Conservation (phyloP, 2,797 vertebrate genomes). For the Tenualosa ilisha region DNA sequence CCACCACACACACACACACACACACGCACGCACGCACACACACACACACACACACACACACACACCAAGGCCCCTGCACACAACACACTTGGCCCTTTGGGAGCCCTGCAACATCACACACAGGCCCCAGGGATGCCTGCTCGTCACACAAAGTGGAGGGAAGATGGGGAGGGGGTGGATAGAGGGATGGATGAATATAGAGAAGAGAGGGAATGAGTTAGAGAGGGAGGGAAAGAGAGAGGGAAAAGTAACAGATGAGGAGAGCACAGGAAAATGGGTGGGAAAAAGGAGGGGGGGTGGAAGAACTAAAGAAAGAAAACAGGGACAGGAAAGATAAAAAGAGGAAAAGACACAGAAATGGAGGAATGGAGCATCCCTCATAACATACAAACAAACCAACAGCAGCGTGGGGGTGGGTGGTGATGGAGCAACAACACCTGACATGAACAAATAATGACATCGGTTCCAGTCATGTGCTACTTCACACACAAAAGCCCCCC, state of each 20-base stretch:
- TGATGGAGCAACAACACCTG: conserved; percentile 48
- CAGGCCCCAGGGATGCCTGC: conserved; percentile 23
- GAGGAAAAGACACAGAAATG: not conserved
- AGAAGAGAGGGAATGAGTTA: conserved; percentile 8
- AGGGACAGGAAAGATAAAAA: not conserved
- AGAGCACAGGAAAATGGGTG: not conserved
- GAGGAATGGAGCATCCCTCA: conserved; percentile 42
- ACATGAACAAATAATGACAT: conserved; percentile 53
- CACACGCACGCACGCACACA: too few species aligned
- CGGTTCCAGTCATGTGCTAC: conserved; percentile 46
- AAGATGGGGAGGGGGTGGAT: not conserved
- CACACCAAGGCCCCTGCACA: not conserved
- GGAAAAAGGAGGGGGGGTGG: not conserved
- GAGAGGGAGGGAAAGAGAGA: not conserved
- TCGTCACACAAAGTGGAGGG: conserved; percentile 18
- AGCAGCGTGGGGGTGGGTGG: conserved; percentile 31
- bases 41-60: too few species aligned
- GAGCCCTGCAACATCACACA: conserved; percentile 40
- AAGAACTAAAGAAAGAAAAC: not conserved
- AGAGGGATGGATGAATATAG: not conserved
- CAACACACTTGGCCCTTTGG: conserved; percentile 30
- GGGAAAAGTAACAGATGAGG: not conserved
- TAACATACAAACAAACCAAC: conserved; percentile 43
- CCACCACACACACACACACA: conserved; percentile 56
- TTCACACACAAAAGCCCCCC: conserved; percentile 48